Evolutionary conservation across 2,113 vertebrate species (phyloP), one percentile per base, ranked within the genome.

Genomic region (Lepus europaeus): DNA sequence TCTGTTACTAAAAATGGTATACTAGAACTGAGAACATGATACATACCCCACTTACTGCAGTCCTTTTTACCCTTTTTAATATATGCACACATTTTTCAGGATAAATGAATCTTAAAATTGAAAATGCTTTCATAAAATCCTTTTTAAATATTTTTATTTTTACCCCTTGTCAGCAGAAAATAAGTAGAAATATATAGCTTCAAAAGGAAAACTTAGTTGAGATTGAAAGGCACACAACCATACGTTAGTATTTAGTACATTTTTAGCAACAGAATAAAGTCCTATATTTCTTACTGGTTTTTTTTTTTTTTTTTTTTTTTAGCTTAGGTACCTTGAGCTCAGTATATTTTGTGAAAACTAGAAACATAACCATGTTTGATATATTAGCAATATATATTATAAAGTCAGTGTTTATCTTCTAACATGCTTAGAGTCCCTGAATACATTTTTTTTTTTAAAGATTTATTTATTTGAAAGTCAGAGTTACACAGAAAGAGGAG

Each of bases 141-240:
- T 85, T 90, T 90, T 70, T 69, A 89, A 77, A 72, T 89, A 4
- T 69, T 9, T 73, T 83, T 69, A 1, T 72, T 91, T 96, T 39
- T 51, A 20, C 14, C 22, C 22, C 0, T 92, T 74, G 9, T 70
- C 31, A 77, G 39, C 76, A 95, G 91, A 81, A 95, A 92, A 53
- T 78, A 80, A 64, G 14, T 79, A 49, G 49, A 95, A 72, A 4
- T 70, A 1, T 89, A 27, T 89, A 3, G 16, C 80, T 92, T 36
- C 25, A 79, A 68, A 81, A 2, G 39, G 59, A 23, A 86, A 61
- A 20, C 22, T 22, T 13, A 14, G 63, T 66, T 81, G 31, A 91
- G 36, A n/a, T 56, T 56, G 31, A 31, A 72, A 87, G 72, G 7
- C 82, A 33, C 23, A 70, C 20, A 86, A 3, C 59, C 77, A 12